Evolutionary conservation across 2,888 invertebrate species (phyloP), one percentile per base, ranked within the genome.

Genomic region (Noctuana brunneofusca): DNA sequence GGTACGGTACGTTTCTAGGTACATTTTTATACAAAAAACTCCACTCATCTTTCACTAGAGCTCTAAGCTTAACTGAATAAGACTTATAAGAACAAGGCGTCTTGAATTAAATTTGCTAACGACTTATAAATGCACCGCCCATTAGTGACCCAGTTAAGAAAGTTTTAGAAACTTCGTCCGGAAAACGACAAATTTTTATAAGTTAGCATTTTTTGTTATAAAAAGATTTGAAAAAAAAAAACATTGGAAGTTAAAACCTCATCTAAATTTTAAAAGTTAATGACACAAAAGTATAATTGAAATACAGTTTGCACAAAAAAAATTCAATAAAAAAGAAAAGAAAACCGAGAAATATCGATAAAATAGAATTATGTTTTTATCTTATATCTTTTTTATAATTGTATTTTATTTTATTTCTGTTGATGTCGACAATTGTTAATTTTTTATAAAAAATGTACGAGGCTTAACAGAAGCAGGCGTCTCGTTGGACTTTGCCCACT

Each of bases 401-500:
- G n/a, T n/a, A n/a, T n/a, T n/a, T n/a, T n/a, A n/a, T n/a, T n/a
- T n/a, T n/a, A n/a, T n/a, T n/a, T n/a, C n/a, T n/a, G n/a, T n/a
- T n/a, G n/a, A n/a, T n/a, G n/a, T n/a, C n/a, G n/a, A n/a, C n/a
- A n/a, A n/a, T n/a, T n/a, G n/a, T n/a, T n/a, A n/a, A n/a, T 38
- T 38, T 38, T 38, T 14, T 5, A 22, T 24, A 35, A 70, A 71
- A 72, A 73, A 66, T 89, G 81, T 89, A 46, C 84, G 88, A 84
- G 85, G 84, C 84, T 81, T 84, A 80, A 90, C 90, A 89, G 89
- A 89, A 90, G 87, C 79, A 74, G 77, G 77, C 78, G 80, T 80
- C 88, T 75, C 86, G 72, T 77, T 79, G 86, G 85, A 83, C 84
- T 70, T 72, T 79, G 75, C 75, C 83, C 79, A 84, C 90, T 90